A percentile compares a stretch with the other conserved stretches of the same genome.
These are phyloP conservation scores for Euwallacea fornicatus DNA, from an alignment of 1,140 invertebrate genomes.

Conservation along the genomic window DNA sequence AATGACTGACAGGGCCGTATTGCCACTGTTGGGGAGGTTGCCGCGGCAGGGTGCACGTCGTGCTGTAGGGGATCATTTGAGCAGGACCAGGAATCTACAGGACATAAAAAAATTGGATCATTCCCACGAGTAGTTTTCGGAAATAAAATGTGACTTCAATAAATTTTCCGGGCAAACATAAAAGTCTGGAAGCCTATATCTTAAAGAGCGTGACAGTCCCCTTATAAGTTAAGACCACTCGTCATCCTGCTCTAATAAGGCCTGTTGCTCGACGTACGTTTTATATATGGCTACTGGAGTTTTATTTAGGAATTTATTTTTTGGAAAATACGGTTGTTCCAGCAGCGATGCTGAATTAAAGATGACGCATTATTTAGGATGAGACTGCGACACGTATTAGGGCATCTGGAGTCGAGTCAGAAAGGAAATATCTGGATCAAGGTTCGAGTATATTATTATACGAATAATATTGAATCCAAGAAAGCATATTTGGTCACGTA, in stretches of 20 bases:
- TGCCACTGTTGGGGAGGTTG: conserved; percentile 53
- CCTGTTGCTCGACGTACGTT: conserved; percentile 1
- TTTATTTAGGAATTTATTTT: background rate
- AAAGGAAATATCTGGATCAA: too few species aligned
- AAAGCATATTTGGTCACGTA: too few species aligned
- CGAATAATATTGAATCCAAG: too few species aligned
- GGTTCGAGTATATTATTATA: too few species aligned
- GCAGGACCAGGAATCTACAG: conserved; percentile 41
- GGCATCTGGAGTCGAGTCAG: too few species aligned
- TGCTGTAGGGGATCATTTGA: conserved; percentile 50
- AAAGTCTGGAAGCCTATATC: conserved; percentile 9
- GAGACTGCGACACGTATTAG: too few species aligned
- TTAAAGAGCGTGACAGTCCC: conserved; percentile 12
- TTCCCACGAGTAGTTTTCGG: background rate
- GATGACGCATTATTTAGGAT: too few species aligned
- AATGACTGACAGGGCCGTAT: conserved; percentile 49
- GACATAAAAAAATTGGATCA: conserved; percentile 23
- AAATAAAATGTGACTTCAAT: background rate
- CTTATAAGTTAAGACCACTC: conserved; percentile 19
- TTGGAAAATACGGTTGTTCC: too few species aligned
- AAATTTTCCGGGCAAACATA: background rate
- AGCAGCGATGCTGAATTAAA: too few species aligned
- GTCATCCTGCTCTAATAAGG: conserved; percentile 8
- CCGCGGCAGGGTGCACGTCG: conserved; percentile 57
- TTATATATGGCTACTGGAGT: conserved; percentile 2